These are phyloP conservation scores for Oncorhynchus masou DNA, from an alignment of 2,113 vertebrate genomes.

Conservation along the genomic window DNA sequence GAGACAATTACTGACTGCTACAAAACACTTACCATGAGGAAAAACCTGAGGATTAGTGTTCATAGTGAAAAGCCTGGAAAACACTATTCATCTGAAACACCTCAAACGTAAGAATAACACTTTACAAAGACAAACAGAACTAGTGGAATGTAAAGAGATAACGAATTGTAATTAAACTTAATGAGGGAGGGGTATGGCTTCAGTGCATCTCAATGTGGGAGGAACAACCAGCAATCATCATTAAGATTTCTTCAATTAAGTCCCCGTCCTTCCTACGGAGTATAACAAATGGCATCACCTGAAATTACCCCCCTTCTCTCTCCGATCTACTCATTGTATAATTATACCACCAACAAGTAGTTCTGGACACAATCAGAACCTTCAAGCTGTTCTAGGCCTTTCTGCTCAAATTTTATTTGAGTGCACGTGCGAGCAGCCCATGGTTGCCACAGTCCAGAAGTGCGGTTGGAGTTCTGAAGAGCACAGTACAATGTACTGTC, in stretches of 20 bases:
- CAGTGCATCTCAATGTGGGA: slow-evolving; percentile 10
- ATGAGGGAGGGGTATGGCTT: not conserved
- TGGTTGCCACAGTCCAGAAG: slow-evolving; percentile 1
- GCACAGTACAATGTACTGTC: not conserved
- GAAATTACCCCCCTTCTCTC: slow-evolving; percentile 25
- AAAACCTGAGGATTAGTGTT: slow-evolving; percentile 48
- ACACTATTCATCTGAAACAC: slow-evolving; percentile 45
- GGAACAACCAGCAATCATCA: slow-evolving; percentile 10
- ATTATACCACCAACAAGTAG: slow-evolving; percentile 43
- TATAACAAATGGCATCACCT: slow-evolving; percentile 8
- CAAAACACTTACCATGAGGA: slow-evolving; percentile 59
- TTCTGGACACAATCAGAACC: slow-evolving; percentile 7
- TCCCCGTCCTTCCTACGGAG: not conserved
- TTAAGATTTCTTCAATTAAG: slow-evolving; percentile 40
- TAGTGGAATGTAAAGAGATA: not conserved
- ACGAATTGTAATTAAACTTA: not conserved
- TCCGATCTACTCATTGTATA: slow-evolving; percentile 28
- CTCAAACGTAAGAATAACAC: slow-evolving; percentile 40
- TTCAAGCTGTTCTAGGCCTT: slow-evolving; percentile 30
- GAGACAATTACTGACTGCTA: slow-evolving; percentile 60
- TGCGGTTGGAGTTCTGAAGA: not conserved
- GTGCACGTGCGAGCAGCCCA: too few relatives aligned
- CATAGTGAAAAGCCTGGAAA: slow-evolving; percentile 38
- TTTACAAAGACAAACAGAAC: not conserved
- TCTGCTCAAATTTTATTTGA: too few relatives aligned